Percentiles rank a stretch among this genome's conserved stretches.
phyloP scores from a whole-genome alignment of 2,888 invertebrate species.

The Pseudococcus viburni region DNA sequence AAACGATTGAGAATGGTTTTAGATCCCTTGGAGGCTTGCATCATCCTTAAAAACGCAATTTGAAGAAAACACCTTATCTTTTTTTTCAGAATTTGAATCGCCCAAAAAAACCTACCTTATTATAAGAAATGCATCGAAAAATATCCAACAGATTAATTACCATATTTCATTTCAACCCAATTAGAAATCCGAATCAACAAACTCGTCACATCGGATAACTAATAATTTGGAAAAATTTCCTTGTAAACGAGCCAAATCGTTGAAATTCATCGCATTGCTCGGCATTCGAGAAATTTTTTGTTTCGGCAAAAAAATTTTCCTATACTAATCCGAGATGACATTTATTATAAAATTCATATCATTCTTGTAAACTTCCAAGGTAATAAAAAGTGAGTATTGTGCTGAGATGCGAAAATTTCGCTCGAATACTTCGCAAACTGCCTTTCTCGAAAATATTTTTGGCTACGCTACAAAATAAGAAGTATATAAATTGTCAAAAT shows the following conservation, averaged over 20 bases:
- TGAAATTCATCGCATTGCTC: not conserved
- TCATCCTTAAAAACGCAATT: no score
- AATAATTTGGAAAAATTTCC: not conserved
- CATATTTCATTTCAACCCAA: no score
- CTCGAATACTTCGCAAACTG: not conserved
- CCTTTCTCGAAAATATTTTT: not conserved
- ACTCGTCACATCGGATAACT: not conserved
- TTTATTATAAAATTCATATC: conserved; percentile 26
- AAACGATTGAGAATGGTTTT: no score
- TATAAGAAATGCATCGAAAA: not conserved
- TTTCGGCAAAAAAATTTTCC: conserved; percentile 5
- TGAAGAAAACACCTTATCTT: no score
- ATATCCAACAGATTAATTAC: no score
- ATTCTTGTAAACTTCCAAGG: conserved; percentile 3
- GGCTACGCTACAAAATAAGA: conserved; percentile 33
- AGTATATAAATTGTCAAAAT: conserved; percentile 3
- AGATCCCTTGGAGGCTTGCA: no score
- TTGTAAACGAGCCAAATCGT: conserved; percentile 21
- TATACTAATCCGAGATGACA: not conserved
- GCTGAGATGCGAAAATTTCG: conserved; percentile 17
- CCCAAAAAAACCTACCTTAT: no score
- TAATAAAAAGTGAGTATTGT: conserved; percentile 16
- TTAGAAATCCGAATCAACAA: not conserved
- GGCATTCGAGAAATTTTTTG: conserved; percentile 6
- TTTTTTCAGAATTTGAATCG: no score